Percentiles rank a stretch among this genome's conserved stretches.
These are phyloP conservation scores for Sipha flava DNA, from an alignment of 1,140 invertebrate species.

Conservation along the genomic window DNA sequence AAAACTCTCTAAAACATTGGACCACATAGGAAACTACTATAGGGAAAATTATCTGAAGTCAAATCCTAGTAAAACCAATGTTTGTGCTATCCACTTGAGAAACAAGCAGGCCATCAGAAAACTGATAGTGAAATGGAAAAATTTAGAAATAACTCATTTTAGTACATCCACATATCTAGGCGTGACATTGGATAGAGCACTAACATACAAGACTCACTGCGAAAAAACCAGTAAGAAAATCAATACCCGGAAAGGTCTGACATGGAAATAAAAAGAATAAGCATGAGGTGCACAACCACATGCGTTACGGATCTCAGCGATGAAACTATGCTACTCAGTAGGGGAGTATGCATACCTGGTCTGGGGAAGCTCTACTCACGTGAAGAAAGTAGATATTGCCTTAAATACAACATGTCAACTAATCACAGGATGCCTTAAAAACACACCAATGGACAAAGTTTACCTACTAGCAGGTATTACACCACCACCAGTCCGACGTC, in stretches of 20 bases:
- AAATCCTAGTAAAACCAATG: constrained; percentile 9
- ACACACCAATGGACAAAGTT: constrained; percentile 1
- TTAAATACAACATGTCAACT: background rate
- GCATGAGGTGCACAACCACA: constrained; percentile 10
- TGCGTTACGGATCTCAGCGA: background rate
- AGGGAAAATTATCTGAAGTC: constrained; percentile 7
- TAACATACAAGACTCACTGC: constrained; percentile 21
- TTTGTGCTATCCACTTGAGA: background rate
- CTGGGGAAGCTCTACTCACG: constrained; percentile 5
- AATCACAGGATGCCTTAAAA: constrained; percentile 28
- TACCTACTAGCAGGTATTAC: background rate
- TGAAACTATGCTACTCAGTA: constrained; percentile 5
- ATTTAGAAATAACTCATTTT: background rate
- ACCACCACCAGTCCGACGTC: background rate
- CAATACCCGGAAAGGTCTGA: background rate
- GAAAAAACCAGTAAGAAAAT: constrained; percentile 17
- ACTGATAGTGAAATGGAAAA: constrained; percentile 39
- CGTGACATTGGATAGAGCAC: constrained; percentile 14
- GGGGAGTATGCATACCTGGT: constrained; percentile 12
- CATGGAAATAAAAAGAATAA: background rate
- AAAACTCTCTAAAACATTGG: background rate
- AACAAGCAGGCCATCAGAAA: constrained; percentile 47
- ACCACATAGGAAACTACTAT: background rate
- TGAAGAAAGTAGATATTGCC: background rate
- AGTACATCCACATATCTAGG: constrained; percentile 17